Evolutionary conservation across 2,888 invertebrate genomes (phyloP), one percentile per base, ranked within the genome.

Genomic region (Halictus quadricinctus): DNA sequence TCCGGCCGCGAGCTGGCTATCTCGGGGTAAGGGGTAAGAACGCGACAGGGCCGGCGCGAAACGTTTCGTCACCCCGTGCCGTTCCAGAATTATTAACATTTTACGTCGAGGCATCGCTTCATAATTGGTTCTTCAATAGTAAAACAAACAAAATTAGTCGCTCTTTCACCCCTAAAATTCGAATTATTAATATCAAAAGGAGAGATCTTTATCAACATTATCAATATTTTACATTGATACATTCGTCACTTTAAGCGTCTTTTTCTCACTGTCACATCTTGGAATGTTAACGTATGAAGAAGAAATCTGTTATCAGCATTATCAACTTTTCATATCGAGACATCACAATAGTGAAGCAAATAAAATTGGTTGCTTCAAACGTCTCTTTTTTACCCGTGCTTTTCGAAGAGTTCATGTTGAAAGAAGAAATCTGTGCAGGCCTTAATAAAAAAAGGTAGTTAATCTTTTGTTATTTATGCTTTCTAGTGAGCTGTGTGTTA

Each of bases 1-100:
- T 91, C 84, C 88, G 90, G 83, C 80, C 88, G 90, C 87, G 89
- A 85, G 86, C 87, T 84, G 85, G 86, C 85, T 85, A 85, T 83
- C 88, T 86, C 89, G 88, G 91, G 86, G 90, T 84, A 54, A 87
- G 91, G 90, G 90, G 88, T 88, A 88, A 81, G 87, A 86, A 80
- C 80, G 79, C 54, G 72, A 43, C 80, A 90, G 85, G 79, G 79
- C 79, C 73, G 90, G 69, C 69, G 0, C 43, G 7, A 21, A 18
- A 1, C 13, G 3, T 5, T 0, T 4, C 4, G 43, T 66, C 48
- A 21, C 83, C 78, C 76, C 2, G 79, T 15, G 7, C n/a, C 25
- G 2, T 13, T 12, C 0, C 41, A 18, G 5, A 29, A 15, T 3
- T 70, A 18, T 25, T 12, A 43, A 72, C 25, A 21, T 66, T 29